Base-by-base conservation (phyloP, 92 coral and sea anemone species). In the Nematostella vectensis region DNA sequence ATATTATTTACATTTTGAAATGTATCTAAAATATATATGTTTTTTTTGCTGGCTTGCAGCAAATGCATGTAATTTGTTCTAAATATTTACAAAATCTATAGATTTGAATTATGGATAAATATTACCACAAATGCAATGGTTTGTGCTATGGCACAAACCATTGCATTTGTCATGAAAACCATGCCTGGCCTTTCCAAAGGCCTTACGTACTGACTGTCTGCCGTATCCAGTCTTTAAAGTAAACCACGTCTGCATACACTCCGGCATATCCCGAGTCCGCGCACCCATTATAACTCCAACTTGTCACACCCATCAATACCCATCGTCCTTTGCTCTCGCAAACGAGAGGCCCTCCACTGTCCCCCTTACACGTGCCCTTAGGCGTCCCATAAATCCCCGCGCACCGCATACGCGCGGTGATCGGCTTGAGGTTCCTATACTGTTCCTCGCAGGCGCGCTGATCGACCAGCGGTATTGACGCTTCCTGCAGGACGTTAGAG, bases 261-360 rank as follows among this genome's bases (percentile, higher is more conserved):
- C 98, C 98, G 30, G 89, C 86, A 37, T 78, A 88, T 0, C 96
- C 98, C 13, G 59, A 44, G 4, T 83, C 75, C 52, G 94, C 88
- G 23, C 98, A 91, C 0, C 95, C 95, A 11, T 63, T 74, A 6
- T 47, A 23, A 17, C 93, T 81, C 79, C 88, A 91, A 36, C 98
- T 91, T 17, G 98, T 91, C 17, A 88, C 68, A 18, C 98, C 98
- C 53, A 81, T 71, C 18, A 91, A 47, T 64, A 70, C 85, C 91
- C 95, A 91, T 43, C 82, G 85, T 63, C 87, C 78, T 16, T 54
- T 47, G 29, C 59, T 50, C 27, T 74, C 72, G 48, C 98, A 91
- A 45, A 80, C 78, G 33, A 91, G 71, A 25, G 98, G 98, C n/a
- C 98, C 98, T 13, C 98, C 98, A 56, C 96, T 86, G 42, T 91